Conservation (phyloP, 2,797 vertebrate species). For the Paguma larvata region DNA sequence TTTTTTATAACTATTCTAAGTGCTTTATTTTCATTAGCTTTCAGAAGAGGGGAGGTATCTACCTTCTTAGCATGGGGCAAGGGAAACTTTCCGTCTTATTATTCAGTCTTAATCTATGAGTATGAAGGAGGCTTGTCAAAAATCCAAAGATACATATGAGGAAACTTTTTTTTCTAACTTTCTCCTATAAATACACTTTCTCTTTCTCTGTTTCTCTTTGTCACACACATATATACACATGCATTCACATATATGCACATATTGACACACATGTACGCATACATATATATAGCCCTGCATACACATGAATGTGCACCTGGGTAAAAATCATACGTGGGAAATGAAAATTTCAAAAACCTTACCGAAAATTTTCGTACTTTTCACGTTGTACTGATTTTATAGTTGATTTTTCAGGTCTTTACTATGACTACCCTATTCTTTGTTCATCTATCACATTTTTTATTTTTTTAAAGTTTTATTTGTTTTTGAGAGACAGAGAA, state of each 20-base stretch:
- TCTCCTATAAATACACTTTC: background rate
- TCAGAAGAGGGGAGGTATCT: background rate
- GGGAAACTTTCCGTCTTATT: background rate
- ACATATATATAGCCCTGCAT: background rate
- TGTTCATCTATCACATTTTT: background rate
- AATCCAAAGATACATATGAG: background rate
- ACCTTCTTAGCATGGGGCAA: background rate
- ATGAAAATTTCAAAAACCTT: background rate
- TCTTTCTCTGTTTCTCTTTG: background rate
- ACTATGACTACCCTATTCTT: background rate
- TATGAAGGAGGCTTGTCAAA: background rate
- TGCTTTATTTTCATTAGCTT: slow-evolving; percentile 15
- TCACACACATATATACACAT: background rate
- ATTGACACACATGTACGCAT: background rate
- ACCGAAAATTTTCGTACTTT: background rate
- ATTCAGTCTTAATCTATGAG: background rate
- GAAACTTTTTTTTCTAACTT: background rate
- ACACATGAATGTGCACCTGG: background rate
- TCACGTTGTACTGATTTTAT: background rate
- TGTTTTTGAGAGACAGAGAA: no score
- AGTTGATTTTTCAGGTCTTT: background rate
- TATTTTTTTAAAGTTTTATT: background rate
- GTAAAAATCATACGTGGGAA: slow-evolving; percentile 13
- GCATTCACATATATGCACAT: no score
- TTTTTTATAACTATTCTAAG: slow-evolving; percentile 13